Evolutionary conservation across 2,797 vertebrate species (phyloP).

Genomic region (Pteropus rufus): DNA sequence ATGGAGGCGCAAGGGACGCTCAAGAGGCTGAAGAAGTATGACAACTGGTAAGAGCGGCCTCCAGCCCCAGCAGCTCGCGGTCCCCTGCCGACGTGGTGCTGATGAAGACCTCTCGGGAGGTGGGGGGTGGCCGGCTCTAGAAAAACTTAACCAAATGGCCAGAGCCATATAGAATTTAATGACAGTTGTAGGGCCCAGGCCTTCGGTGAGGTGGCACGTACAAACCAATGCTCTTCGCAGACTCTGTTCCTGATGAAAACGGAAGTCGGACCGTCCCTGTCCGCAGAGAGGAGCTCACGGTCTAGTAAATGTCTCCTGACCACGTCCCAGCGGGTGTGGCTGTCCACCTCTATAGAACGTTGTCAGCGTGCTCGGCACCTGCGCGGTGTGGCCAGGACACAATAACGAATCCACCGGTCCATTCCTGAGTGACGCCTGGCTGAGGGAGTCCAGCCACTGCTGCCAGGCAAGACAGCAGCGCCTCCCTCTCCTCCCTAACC

Average conservation of each 20-base stretch:
- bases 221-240: accelerated
- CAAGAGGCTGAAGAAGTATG: constrained; percentile 91
- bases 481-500: background rate
- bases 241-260: accelerated
- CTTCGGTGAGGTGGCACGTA: accelerated
- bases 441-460: background rate
- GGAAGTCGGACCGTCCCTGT: too few relatives aligned
- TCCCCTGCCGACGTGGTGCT: accelerated
- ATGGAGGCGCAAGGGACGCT: constrained; percentile 92
- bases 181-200: background rate
- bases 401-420: accelerated
- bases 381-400: background rate
- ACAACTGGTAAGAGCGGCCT: constrained; percentile 90
- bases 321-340: accelerated
- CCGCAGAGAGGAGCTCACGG: background rate
- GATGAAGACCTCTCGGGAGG: accelerated
- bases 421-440: accelerated
- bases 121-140: background rate
- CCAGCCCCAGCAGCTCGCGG: accelerated
- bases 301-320: background rate
- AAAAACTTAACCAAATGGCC: background rate
- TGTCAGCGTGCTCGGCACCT: accelerated
- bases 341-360: accelerated
- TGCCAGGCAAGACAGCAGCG: accelerated
- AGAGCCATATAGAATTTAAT: accelerated